Evolutionary conservation across 2,888 invertebrate species (phyloP).

Genomic region (Hofmannophila pseudospretella): DNA sequence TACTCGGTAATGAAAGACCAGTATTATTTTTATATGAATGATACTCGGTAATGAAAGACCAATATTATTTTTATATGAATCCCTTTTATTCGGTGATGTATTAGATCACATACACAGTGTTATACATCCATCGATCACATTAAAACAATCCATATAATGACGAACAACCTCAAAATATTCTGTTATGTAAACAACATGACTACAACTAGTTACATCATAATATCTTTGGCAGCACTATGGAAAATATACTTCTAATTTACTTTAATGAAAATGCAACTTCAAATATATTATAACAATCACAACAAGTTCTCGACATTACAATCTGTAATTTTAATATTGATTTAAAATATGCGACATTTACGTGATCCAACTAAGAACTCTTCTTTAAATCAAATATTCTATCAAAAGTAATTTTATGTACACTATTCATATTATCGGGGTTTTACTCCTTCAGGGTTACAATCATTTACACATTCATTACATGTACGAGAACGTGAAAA

Average conservation of each 20-base stretch:
- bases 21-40: no score
- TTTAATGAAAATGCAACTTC: slow-evolving; percentile 74
- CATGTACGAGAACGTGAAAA: slow-evolving; percentile 48
- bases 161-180: slow-evolving; percentile 71
- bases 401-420: slow-evolving; percentile 59
- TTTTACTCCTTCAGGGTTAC: slow-evolving; percentile 67
- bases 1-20: no score
- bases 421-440: slow-evolving; percentile 60
- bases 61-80: slow-evolving; percentile 45
- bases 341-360: slow-evolving; percentile 46
- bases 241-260: slow-evolving; percentile 75
- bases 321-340: slow-evolving; percentile 47
- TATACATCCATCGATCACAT: slow-evolving; percentile 64
- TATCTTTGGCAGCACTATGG: slow-evolving; percentile 78
- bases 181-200: slow-evolving; percentile 69
- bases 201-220: slow-evolving; percentile 70
- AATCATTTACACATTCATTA: slow-evolving; percentile 45
- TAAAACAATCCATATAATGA: slow-evolving; percentile 67
- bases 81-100: slow-evolving; percentile 61
- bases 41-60: no score
- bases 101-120: slow-evolving; percentile 65
- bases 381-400: slow-evolving; percentile 39
- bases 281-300: slow-evolving; percentile 69
- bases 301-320: slow-evolving; percentile 70
- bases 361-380: slow-evolving; percentile 37